Base-by-base conservation (phyloP, 2,888 invertebrate genomes). In the Sinelater perroti region DNA sequence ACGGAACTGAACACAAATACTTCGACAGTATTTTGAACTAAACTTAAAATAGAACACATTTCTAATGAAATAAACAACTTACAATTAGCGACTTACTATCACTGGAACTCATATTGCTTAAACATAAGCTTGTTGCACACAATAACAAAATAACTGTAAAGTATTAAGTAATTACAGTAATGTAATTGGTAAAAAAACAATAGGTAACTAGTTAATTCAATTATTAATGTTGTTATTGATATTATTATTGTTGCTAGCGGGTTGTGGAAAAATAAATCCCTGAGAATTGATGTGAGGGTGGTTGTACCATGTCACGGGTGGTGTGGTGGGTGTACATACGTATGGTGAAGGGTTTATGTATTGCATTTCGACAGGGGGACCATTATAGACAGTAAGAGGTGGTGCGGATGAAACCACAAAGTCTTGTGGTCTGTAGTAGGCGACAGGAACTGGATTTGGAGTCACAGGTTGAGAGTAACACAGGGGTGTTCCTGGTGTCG, bases 181-280 rank as follows among this genome's bases (percentile, higher is more conserved):
- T 24, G 4, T 4, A 4, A 24, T 7, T 6, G 5, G 10, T n/a
- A 5, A 28, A 28, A 28, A 28, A 28, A 28, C 28, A 28, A n/a
- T 8, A 28, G 10, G 5, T 28, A 28, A 28, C n/a, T 28, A 28
- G 10, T 28, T 28, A 8, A 28, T 10, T 2, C 2, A 28, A 3
- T 28, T 28, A 28, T 3, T 28, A n/a, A 2, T 28, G 28, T n/a
- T 28, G 8, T 28, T 28, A 28, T 5, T 6, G 7, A 24, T 4
- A 24, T 24, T n/a, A n/a, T 24, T 7, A 14, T 14, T 33, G 16
- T 33, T 35, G 18, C 7, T 38, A 20, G n/a, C n/a, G 1, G 63
- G 46, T 24, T 49, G n/a, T 2, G 70, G 70, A 30, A 67, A 70
- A 21, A 70, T 64, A 33, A 70, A 70, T 11, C 70, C 70, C 54